Percentiles rank a stretch among this genome's conserved stretches.
phyloP scores from a whole-genome alignment of 2,888 invertebrate species.

The Watsonalla cultraria region DNA sequence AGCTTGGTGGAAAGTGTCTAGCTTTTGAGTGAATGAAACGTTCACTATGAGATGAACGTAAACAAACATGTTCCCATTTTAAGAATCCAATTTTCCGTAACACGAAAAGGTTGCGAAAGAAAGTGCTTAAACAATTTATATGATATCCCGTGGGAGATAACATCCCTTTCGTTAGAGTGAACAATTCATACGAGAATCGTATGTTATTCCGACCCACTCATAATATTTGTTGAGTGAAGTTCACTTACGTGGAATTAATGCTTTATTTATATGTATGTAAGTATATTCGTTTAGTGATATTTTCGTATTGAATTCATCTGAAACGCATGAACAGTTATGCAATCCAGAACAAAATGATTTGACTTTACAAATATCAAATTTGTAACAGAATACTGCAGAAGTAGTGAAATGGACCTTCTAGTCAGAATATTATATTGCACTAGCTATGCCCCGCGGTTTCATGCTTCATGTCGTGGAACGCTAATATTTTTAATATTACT shows the following conservation, averaged over 20 bases:
- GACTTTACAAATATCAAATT: too few relatives aligned
- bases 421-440: too few relatives aligned
- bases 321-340: neutral
- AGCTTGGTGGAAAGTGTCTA: too few relatives aligned
- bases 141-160: slow-evolving; percentile 32
- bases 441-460: too few relatives aligned
- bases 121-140: slow-evolving; percentile 39
- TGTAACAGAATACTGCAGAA: too few relatives aligned
- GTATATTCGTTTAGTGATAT: neutral
- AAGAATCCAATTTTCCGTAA: slow-evolving; percentile 31
- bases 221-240: slow-evolving; percentile 45
- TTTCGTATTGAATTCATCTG: neutral
- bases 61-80: slow-evolving; percentile 16
- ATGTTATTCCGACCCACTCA: slow-evolving; percentile 41
- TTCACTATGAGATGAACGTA: slow-evolving; percentile 9
- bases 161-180: slow-evolving; percentile 42
- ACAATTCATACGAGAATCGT: slow-evolving; percentile 33
- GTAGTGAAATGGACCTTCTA: too few relatives aligned
- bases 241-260: slow-evolving; percentile 34
- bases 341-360: too few relatives aligned
- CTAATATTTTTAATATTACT: too few relatives aligned
- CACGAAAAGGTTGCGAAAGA: slow-evolving; percentile 33
- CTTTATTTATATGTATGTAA: slow-evolving; percentile 11
- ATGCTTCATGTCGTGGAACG: too few relatives aligned
- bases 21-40: slow-evolving; percentile 1